Base-by-base conservation (phyloP, 2,797 vertebrate species). In the Poecilia velifera region DNA sequence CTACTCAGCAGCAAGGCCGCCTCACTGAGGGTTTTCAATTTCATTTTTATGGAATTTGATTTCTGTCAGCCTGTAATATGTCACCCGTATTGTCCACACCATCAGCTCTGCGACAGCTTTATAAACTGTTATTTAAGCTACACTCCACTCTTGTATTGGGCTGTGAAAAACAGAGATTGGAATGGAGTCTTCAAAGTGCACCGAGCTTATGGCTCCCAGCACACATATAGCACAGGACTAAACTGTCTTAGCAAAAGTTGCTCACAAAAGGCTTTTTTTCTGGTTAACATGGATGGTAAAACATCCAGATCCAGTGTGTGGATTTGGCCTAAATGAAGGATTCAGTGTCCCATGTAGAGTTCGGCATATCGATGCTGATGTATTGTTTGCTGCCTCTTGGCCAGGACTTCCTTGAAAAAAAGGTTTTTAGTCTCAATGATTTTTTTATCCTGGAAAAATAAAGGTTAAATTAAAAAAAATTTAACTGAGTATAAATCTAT, bases 101-200 rank as follows among this genome's bases (percentile, higher is more conserved):
- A 93, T 95, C 94, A 94, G 89, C 92, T 94, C 88, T 73, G 81
- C 85, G 95, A 95, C 94, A 96, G 94, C 89, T 96, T 96, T 95
- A 96, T 96, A 96, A 96, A 96, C 93, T 93, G 94, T 95, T 95
- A 95, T 96, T 96, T 96, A 96, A 96, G 93, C 93, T 91, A 94
- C 89, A 94, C 91, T 93, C 91, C 31, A 89, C 90, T 88, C 87
- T 81, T 91, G 90, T 92, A 95, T 94, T 94, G 90, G 94, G 87
- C 91, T 68, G 84, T 95, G 94, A 96, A 94, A 95, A 96, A 90
- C 53, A 92, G 82, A 92, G 92, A 95, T 93, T 92, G 90, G 90
- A 92, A 83, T 78, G 74, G 84, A 86, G 87, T 87, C 88, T 88
- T 89, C 78, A 85, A 85, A 73, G 79, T 84, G 84, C 83, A 82